Percentiles rank a stretch among this genome's conserved stretches.
These are phyloP conservation scores for Conus betulinus DNA, from an alignment of 1,140 invertebrate species.

Conservation along the genomic window DNA sequence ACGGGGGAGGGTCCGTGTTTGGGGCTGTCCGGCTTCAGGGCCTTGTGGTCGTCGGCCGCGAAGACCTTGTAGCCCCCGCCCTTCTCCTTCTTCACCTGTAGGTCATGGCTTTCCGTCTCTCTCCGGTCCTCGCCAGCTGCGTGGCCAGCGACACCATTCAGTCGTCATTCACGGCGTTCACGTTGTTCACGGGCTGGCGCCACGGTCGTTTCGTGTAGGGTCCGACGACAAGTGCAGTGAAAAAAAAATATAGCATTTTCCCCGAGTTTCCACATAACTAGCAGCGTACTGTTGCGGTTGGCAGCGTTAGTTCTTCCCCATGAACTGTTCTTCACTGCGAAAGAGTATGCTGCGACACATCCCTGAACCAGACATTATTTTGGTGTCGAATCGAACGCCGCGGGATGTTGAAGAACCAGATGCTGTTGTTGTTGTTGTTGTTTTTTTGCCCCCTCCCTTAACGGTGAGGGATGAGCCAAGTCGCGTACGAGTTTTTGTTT, in stretches of 20 bases:
- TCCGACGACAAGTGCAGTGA: not conserved
- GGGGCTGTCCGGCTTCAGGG: conserved; percentile 1
- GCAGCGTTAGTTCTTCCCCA: too few species aligned
- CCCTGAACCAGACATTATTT: too few species aligned
- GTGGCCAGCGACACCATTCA: not conserved
- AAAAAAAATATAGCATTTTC: not conserved
- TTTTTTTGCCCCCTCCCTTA: too few species aligned
- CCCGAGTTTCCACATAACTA: too few species aligned
- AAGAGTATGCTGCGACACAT: too few species aligned
- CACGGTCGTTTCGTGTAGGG: not conserved
- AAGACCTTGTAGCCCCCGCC: conserved; percentile 17
- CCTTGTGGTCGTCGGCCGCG: not conserved
- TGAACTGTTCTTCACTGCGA: too few species aligned
- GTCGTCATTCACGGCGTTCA: not conserved
- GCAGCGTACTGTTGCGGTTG: too few species aligned
- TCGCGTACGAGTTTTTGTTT: too few species aligned
- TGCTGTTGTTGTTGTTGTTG: too few species aligned
- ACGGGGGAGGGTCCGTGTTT: not conserved
- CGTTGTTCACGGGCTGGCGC: not conserved
- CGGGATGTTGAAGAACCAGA: too few species aligned
- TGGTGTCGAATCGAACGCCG: too few species aligned
- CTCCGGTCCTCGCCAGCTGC: not conserved
- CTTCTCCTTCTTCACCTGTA: conserved; percentile 12
- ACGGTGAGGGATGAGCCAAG: too few species aligned
- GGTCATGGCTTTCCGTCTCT: not conserved